A percentile compares a stretch with the other conserved stretches of the same genome.
Conservation (phyloP, 2,113 vertebrate species). For the Peromyscus polionotus region DNA sequence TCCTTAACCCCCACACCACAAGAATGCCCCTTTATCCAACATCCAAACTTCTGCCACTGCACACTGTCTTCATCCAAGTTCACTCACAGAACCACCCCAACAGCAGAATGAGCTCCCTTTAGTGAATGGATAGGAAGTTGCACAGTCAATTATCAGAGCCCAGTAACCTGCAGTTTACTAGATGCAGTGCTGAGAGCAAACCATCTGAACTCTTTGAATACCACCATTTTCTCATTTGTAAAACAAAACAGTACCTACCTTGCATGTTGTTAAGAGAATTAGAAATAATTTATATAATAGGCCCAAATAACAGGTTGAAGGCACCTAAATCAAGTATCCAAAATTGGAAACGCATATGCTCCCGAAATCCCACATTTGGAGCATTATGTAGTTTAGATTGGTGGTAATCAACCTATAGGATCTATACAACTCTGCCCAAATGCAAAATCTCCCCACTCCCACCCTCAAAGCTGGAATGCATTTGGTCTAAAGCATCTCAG, state of each 20-base stretch:
- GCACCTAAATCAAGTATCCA: neutral
- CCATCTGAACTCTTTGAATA: neutral
- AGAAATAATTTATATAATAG: neutral
- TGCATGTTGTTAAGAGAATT: neutral
- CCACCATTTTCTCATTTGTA: neutral
- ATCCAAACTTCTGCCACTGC: neutral
- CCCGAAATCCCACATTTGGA: neutral
- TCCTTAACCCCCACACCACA: neutral
- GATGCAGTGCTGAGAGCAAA: neutral
- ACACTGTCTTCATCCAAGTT: fast-evolving
- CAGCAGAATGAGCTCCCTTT: neutral
- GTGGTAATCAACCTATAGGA: neutral
- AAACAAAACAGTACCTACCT: neutral
- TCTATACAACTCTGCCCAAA: neutral
- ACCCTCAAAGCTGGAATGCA: neutral
- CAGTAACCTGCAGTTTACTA: neutral
- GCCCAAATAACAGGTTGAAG: neutral
- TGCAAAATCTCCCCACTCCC: neutral
- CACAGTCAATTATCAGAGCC: neutral
- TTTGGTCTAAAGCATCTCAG: neutral
- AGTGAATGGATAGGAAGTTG: neutral
- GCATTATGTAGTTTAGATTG: neutral
- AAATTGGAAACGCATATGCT: neutral
- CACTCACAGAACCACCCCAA: neutral
- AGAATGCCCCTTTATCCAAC: neutral